Base-by-base conservation (phyloP, 2,797 vertebrate genomes). In the Danio jaintianensis region DNA sequence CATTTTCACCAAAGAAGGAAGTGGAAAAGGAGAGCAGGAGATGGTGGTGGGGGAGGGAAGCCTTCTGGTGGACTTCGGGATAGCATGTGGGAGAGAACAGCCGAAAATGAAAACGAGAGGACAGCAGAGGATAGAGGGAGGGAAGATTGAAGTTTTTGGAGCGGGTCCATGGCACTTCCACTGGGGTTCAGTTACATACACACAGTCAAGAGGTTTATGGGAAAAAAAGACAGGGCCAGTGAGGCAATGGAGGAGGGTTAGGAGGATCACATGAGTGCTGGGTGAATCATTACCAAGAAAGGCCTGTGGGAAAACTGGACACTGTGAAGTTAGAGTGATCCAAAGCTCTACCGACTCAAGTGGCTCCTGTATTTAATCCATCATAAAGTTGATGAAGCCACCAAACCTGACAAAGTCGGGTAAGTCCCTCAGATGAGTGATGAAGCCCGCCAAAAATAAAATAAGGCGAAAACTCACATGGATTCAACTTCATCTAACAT, bases 1-100 rank as follows among this genome's bases (percentile, higher is more conserved):
- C 92, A 89, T 93, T 94, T 94, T 95, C 91, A 93, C 94, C 93
- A 94, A 94, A 95, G 94, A 94, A 95, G 94, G 93, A 94, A 93
- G 95, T 94, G 92, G 91, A 94, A 92, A 93, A 75, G 89, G 83
- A 92, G 83, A 92, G 86, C 85, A 47, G 84, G 86, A 86, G 86
- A 63, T 88, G 87, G 79, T 15, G 81, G 82, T 66, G 78, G 75
- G 76, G 69, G 69, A 58, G 70, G 18, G 69, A 62, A 85, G 76
- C 84, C 83, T 87, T 80, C 78, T 90, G 87, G 87, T 88, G 85
- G 86, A 91, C 85, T 88, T 82, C 84, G 87, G 82, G 85, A 86
- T 73, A 83, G 81, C 72, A 74, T 82, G 85, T 84, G 88, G 78
- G 80, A 85, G 84, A 79, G 73, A 62, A 79, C 13, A 43, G 52